Percentiles rank a stretch among this genome's conserved stretches.
Conservation (phyloP, 2,113 vertebrate genomes). For the Sinocyclocheilus anshuiensis region DNA sequence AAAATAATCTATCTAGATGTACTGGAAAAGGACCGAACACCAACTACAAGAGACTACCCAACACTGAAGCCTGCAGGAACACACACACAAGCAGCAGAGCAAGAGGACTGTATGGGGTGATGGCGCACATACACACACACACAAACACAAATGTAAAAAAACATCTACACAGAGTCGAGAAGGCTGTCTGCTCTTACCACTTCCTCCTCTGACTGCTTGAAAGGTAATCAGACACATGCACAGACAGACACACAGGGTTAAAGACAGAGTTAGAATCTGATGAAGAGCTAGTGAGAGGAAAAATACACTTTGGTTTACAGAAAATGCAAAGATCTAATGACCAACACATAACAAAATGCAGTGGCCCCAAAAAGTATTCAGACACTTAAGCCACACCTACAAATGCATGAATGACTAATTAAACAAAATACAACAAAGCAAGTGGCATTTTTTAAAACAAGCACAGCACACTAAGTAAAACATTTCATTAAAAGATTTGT, state of each 20-base stretch:
- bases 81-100: neutral
- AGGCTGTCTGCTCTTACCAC: slow-evolving; percentile 86
- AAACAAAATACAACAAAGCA: neutral
- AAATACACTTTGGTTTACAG: neutral
- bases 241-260: slow-evolving; percentile 67
- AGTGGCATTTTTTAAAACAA: neutral
- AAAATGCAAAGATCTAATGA: slow-evolving; percentile 36
- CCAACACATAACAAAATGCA: neutral
- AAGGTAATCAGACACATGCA: slow-evolving; percentile 84
- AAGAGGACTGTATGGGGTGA: slow-evolving; percentile 3
- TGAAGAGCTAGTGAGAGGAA: neutral
- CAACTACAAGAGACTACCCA: neutral
- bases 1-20: neutral
- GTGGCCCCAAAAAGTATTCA: neutral
- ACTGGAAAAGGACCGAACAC: slow-evolving; percentile 27
- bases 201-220: slow-evolving; percentile 93
- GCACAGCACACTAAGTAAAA: neutral
- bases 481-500: neutral
- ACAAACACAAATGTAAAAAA: slow-evolving; percentile 2
- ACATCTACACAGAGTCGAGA: slow-evolving; percentile 45
- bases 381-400: neutral
- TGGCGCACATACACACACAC: slow-evolving; percentile 32
- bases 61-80: slow-evolving; percentile 30
- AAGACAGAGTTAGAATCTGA: slow-evolving; percentile 63
- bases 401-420: neutral